Evolutionary conservation across 2,113 vertebrate genomes (phyloP).

Genomic region (Passerina amoena): DNA sequence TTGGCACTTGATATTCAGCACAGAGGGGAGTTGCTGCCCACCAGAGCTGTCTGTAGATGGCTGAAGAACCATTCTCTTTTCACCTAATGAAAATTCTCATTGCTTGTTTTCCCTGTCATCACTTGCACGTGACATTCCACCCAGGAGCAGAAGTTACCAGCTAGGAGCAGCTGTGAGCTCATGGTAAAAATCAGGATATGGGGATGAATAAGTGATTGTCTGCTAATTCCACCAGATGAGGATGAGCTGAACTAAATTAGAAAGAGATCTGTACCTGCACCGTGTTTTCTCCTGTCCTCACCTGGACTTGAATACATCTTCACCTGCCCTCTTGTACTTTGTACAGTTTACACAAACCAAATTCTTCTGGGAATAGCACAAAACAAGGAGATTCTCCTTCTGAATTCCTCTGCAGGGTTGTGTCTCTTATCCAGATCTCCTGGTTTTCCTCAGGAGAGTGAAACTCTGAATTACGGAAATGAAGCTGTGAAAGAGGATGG

Average conservation of each 20-base stretch:
- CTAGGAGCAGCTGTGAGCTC: not conserved
- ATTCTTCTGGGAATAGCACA: not conserved
- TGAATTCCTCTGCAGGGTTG: not conserved
- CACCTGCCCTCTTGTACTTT: not conserved
- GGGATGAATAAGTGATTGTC: not conserved
- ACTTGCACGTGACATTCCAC: fast-evolving
- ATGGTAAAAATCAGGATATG: not conserved
- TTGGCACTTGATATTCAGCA: not conserved
- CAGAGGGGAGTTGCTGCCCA: not conserved
- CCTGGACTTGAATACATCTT: not conserved
- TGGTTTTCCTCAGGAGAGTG: not conserved
- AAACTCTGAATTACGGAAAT: not conserved
- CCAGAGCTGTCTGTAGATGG: not conserved
- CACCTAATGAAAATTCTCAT: not conserved
- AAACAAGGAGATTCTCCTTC: not conserved
- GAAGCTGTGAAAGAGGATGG: not conserved
- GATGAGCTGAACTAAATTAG: not conserved
- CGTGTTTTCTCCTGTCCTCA: not conserved
- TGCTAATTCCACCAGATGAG: not conserved
- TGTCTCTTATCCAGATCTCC: not conserved
- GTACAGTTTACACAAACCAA: not conserved
- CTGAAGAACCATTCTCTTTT: not conserved
- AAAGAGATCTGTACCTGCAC: not conserved
- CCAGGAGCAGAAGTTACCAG: not conserved
- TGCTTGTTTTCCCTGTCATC: not conserved